Percentiles rank a stretch among this genome's conserved stretches.
These are phyloP conservation scores for Drosophila peninsularis DNA, from an alignment of 2,888 invertebrate genomes.

Conservation along the genomic window DNA sequence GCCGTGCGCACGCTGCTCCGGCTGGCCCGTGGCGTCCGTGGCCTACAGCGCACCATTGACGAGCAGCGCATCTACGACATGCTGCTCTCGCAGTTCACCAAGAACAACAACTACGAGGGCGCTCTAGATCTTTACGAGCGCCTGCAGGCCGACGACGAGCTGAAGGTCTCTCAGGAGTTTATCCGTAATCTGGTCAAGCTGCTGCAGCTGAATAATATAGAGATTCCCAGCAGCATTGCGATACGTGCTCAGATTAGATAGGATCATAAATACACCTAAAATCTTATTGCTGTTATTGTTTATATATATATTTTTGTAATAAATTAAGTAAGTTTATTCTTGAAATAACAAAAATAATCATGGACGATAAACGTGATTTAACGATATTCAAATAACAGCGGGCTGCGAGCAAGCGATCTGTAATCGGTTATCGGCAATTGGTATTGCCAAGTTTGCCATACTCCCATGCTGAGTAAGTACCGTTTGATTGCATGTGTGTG, in stretches of 20 bases:
- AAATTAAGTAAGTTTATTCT: constrained; percentile 23
- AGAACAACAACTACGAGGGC: constrained; percentile 75
- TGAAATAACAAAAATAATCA: constrained; percentile 3
- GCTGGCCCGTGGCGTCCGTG: constrained; percentile 81
- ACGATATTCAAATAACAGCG: background rate
- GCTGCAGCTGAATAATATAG: constrained; percentile 81
- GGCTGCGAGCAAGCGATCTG: background rate
- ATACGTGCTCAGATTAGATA: constrained; percentile 81
- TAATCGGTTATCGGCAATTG: background rate
- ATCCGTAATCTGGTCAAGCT: constrained; percentile 78
- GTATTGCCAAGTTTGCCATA: background rate
- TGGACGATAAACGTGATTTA: too few relatives aligned
- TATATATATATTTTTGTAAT: background rate
- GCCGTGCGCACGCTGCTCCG: constrained; percentile 78
- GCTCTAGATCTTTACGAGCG: constrained; percentile 82
- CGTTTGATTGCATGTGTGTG: background rate
- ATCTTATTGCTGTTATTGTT: constrained; percentile 15
- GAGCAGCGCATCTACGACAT: constrained; percentile 83
- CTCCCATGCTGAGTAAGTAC: background rate
- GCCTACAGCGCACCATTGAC: constrained; percentile 78
- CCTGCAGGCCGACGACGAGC: constrained; percentile 80
- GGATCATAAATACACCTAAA: background rate
- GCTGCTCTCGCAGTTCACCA: constrained; percentile 79
- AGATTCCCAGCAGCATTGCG: constrained; percentile 83
- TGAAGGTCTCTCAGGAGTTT: constrained; percentile 81